phyloP scores from a whole-genome alignment of 2,113 vertebrate species.

The Odontesthes bonariensis region DNA sequence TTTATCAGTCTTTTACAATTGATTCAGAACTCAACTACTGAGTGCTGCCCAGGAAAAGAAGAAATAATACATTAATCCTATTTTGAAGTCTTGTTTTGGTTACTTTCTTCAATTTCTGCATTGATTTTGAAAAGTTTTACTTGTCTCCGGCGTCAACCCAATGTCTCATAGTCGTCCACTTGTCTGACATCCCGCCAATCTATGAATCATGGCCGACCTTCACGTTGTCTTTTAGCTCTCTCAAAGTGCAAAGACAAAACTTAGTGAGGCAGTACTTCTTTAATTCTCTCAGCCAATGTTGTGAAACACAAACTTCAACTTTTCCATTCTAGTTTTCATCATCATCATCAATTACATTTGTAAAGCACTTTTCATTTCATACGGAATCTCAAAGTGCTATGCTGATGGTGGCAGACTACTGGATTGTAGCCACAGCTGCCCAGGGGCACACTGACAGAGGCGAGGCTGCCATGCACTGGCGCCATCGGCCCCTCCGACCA shows the following conservation, averaged over 20 bases:
- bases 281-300: too few species aligned
- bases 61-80: not conserved
- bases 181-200: not conserved
- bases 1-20: not conserved
- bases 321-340: too few species aligned
- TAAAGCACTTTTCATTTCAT: too few species aligned
- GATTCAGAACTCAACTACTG: not conserved
- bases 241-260: not conserved
- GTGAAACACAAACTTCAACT: too few species aligned
- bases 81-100: not conserved
- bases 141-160: not conserved
- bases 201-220: not conserved
- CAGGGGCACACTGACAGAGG: too few species aligned
- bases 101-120: not conserved
- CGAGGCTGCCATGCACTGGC: too few species aligned
- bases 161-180: not conserved
- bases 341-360: too few species aligned
- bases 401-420: too few species aligned
- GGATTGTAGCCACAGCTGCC: too few species aligned
- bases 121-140: not conserved
- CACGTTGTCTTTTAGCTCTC: not conserved
- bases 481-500: too few species aligned
- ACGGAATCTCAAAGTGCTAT: too few species aligned
- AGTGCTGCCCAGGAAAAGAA: not conserved
- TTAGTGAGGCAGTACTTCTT: not conserved